phyloP scores from a whole-genome alignment of 2,888 invertebrate species.

The Ischnus inquisitorius region DNA sequence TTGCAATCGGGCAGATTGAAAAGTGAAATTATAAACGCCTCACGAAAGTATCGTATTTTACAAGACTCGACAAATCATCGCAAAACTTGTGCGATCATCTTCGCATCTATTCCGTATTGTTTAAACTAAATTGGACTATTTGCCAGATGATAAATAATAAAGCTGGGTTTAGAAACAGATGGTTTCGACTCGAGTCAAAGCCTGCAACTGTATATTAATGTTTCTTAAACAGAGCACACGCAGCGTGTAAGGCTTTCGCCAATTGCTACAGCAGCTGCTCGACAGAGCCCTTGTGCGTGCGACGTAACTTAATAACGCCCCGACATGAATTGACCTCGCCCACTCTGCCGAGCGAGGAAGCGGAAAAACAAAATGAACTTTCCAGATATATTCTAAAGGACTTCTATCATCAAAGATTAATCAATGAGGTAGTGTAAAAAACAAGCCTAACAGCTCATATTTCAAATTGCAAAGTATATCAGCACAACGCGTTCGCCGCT shows the following conservation, averaged over 20 bases:
- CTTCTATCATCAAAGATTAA: no score
- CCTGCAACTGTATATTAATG: conserved; percentile 18
- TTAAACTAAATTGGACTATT: no score
- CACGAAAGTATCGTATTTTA: neutral
- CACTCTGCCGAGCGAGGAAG: conserved; percentile 32
- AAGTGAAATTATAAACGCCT: neutral
- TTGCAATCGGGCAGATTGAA: neutral
- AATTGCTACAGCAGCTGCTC: conserved; percentile 11
- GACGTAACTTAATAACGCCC: conserved; percentile 56
- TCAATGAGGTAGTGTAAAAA: no score
- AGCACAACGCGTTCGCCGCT: neutral
- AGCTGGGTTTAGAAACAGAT: neutral
- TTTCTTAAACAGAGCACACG: conserved; percentile 8
- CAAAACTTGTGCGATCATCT: neutral
- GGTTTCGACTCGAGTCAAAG: conserved; percentile 1
- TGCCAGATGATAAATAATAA: no score
- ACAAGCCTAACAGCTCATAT: no score
- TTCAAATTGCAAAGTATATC: conserved; percentile 26
- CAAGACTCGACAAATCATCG: neutral
- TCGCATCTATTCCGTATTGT: no score
- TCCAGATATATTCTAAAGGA: conserved; percentile 19
- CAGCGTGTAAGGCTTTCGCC: conserved; percentile 25
- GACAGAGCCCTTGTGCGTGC: conserved; percentile 39
- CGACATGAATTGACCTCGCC: conserved; percentile 53
- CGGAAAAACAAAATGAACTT: neutral